A percentile compares a stretch with the other conserved stretches of the same genome.
Conservation (phyloP, 2,888 invertebrate genomes). For the Calliopum simillimum region DNA sequence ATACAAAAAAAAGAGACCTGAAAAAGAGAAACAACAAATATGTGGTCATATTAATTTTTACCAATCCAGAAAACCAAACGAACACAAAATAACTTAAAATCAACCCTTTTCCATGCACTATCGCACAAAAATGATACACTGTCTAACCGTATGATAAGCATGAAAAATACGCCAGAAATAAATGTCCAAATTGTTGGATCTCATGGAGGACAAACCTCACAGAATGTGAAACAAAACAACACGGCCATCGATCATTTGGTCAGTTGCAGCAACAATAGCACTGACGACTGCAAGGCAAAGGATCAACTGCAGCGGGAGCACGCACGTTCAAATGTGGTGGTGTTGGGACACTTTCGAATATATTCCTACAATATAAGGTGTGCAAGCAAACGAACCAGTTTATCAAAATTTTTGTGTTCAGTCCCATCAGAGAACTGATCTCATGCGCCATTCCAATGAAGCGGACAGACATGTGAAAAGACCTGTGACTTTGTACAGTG, state of each 20-base stretch:
- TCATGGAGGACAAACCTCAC: slow-evolving; percentile 17
- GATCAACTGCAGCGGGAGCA: slow-evolving; percentile 18
- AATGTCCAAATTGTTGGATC: slow-evolving; percentile 1
- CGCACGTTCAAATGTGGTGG: slow-evolving; percentile 31
- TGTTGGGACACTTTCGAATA: slow-evolving; percentile 25
- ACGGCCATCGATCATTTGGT: slow-evolving; percentile 28
- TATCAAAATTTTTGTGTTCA: slow-evolving; percentile 18
- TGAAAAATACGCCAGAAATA: slow-evolving; percentile 40
- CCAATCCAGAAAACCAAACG: slow-evolving; percentile 14
- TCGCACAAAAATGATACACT: slow-evolving; percentile 45
- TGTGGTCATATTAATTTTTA: slow-evolving; percentile 33
- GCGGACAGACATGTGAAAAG: not conserved
- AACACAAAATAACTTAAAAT: not conserved
- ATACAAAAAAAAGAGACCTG: too few relatives aligned
- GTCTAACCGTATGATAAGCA: slow-evolving; percentile 45
- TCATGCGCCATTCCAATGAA: slow-evolving; percentile 28
- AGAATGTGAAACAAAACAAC: slow-evolving; percentile 9
- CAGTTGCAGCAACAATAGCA: not conserved
- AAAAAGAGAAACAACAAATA: slow-evolving; percentile 25
- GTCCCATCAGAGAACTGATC: slow-evolving; percentile 18
- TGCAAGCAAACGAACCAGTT: slow-evolving; percentile 21
- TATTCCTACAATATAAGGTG: not conserved
- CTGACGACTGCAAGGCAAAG: not conserved
- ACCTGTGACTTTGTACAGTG: not conserved
- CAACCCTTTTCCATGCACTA: slow-evolving; percentile 28